Evolutionary conservation across 2,888 invertebrate species (phyloP).

Genomic region (Drosophila ochracea): DNA sequence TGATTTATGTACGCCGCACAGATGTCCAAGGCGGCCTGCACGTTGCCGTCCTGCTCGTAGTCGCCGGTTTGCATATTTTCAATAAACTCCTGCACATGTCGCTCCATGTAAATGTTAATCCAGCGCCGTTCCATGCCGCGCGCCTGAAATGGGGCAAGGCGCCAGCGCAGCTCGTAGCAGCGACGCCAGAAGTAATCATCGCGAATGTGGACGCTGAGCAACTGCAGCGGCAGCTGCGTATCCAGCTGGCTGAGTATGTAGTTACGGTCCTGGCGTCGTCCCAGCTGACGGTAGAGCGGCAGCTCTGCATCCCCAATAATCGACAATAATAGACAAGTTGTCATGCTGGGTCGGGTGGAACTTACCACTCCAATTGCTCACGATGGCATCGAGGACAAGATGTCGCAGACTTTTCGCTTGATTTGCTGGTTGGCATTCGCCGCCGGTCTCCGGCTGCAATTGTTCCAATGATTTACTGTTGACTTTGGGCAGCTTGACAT

Average conservation of each 20-base stretch:
- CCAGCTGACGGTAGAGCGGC: conserved; percentile 80
- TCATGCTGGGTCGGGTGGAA: conserved; percentile 11
- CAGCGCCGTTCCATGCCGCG: conserved; percentile 68
- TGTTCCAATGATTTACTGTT: conserved; percentile 63
- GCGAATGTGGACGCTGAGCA: conserved; percentile 81
- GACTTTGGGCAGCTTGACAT: conserved; percentile 70
- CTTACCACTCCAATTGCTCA: conserved; percentile 84
- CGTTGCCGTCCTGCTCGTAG: conserved; percentile 82
- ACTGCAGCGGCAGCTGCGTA: conserved; percentile 81
- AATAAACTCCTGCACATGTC: conserved; percentile 84
- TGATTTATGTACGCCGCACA: conserved; percentile 83
- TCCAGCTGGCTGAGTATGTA: conserved; percentile 83
- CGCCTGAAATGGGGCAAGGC: conserved; percentile 56
- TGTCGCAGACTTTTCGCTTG: conserved; percentile 82
- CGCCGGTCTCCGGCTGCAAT: conserved; percentile 40
- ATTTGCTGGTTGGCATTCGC: conserved; percentile 66
- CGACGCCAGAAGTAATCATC: conserved; percentile 84
- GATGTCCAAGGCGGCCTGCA: conserved; percentile 82
- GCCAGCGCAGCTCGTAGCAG: conserved; percentile 83
- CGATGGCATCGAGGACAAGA: conserved; percentile 82
- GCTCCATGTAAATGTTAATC: conserved; percentile 85
- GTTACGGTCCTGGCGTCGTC: conserved; percentile 82
- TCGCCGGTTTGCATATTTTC: conserved; percentile 83
- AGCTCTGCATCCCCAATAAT: conserved; percentile 66
- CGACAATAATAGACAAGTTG: conserved; percentile 14